A percentile compares a stretch with the other conserved stretches of the same genome.
Conservation (phyloP, 2,797 vertebrate species). For the Chrysocyon brachyurus region DNA sequence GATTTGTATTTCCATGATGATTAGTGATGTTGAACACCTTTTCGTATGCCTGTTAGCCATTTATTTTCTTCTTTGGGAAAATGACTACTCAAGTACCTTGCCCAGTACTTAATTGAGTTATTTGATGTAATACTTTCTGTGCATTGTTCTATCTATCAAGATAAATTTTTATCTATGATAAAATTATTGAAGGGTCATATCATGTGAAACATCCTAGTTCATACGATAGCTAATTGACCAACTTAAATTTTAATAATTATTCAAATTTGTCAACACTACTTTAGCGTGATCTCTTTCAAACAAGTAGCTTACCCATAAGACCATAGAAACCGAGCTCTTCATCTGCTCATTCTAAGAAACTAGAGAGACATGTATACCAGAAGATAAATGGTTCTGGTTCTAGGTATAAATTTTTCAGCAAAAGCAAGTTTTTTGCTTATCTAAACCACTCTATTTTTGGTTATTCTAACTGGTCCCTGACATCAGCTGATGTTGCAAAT, state of each 20-base stretch:
- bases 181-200: background rate
- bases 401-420: background rate
- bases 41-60: background rate
- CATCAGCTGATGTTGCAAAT: background rate
- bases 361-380: background rate
- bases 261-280: background rate
- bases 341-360: background rate
- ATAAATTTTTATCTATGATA: background rate
- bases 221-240: background rate
- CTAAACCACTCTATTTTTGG: background rate
- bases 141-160: background rate
- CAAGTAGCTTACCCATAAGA: background rate
- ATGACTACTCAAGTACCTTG: background rate
- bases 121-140: background rate
- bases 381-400: background rate
- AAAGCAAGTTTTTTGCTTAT: background rate
- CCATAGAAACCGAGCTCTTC: background rate
- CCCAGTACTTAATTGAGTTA: background rate
- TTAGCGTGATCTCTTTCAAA: background rate
- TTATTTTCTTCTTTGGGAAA: background rate
- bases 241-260: slow-evolving; percentile 35
- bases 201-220: background rate
- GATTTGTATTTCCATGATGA: background rate
- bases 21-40: background rate
- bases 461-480: background rate